Base-by-base conservation (phyloP, 2,113 vertebrate genomes). In the Lontra canadensis region DNA sequence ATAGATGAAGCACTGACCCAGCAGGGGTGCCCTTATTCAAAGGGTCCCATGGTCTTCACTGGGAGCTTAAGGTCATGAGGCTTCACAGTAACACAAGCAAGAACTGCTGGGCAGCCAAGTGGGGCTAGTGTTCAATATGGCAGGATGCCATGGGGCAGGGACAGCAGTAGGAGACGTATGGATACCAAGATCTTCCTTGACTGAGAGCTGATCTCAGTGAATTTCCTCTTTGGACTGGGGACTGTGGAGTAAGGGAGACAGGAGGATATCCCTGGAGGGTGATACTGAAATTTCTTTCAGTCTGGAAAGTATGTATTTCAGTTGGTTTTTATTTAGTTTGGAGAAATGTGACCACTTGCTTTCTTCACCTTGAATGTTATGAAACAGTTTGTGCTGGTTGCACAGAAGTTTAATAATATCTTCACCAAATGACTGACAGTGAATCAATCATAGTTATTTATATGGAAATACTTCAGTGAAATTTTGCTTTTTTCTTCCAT, bases 321-420 rank as follows among this genome's bases (percentile, higher is more conserved):
- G 3, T 44, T 44, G 42, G 61, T 67, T 94, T 93, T 94, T 71
- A 96, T 93, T 88, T 81, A 81, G 76, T 88, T 80, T 47, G 36
- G 59, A 94, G 57, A 95, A 95, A 95, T 11, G 21, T n/a, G 65
- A 82, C 17, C 17, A 15, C 63, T 89, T 88, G 36, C 90, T 96
- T 90, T 88, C 57, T 90, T 94, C 96, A 92, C 81, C 49, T 97
- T 84, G 61, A 88, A 96, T 42, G 76, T 90, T 90, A 83, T 65
- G 8, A 71, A 95, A 88, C 25, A 88, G 39, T 81, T 87, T 39
- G 18, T 84, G 42, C 42, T 59, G n/a, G 74, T 85, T 93, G 76
- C 61, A 92, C 26, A 73, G 26, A 78, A 96, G 4, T 59, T 65
- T 91, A 95, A 83, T 71, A 85, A 44, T 44, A 91, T 29, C 39